Evolutionary conservation across 2,888 invertebrate species (phyloP).

Genomic region (Philaethria dido): DNA sequence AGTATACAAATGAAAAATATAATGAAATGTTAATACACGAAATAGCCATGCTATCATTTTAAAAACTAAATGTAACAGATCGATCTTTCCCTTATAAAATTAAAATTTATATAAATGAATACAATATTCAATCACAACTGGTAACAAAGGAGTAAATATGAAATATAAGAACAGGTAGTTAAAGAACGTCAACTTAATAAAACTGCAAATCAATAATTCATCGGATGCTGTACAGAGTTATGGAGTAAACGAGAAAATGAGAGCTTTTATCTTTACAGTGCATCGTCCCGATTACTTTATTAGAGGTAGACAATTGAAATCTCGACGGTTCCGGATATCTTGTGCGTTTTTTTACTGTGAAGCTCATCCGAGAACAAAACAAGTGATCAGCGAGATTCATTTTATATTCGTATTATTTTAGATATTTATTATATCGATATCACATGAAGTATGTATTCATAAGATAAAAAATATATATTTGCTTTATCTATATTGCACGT

Average conservation of each 20-base stretch:
- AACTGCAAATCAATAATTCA: slow-evolving; percentile 23
- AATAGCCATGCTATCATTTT: background rate
- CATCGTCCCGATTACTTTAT: slow-evolving; percentile 29
- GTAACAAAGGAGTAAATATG: background rate
- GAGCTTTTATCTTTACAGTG: slow-evolving; percentile 24
- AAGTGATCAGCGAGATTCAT: slow-evolving; percentile 13
- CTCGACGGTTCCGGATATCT: slow-evolving; percentile 26
- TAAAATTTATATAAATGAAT: background rate
- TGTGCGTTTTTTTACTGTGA: slow-evolving; percentile 17
- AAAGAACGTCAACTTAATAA: slow-evolving; percentile 20
- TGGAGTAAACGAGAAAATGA: slow-evolving; percentile 26
- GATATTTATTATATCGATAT: slow-evolving; percentile 12
- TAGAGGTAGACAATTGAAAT: slow-evolving; percentile 29
- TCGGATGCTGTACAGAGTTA: slow-evolving; percentile 14
- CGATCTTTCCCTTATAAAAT: background rate
- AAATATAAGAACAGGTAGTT: slow-evolving; percentile 13
- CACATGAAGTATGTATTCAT: background rate
- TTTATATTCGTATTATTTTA: slow-evolving; percentile 18
- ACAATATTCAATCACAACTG: background rate
- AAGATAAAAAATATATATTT: background rate
- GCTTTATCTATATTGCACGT: too few species aligned
- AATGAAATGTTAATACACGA: background rate
- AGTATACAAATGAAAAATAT: background rate
- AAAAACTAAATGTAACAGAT: background rate
- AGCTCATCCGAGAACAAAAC: slow-evolving; percentile 13